Evolutionary conservation across 1,140 invertebrate species (phyloP).

Genomic region (Melitaea cinxia): DNA sequence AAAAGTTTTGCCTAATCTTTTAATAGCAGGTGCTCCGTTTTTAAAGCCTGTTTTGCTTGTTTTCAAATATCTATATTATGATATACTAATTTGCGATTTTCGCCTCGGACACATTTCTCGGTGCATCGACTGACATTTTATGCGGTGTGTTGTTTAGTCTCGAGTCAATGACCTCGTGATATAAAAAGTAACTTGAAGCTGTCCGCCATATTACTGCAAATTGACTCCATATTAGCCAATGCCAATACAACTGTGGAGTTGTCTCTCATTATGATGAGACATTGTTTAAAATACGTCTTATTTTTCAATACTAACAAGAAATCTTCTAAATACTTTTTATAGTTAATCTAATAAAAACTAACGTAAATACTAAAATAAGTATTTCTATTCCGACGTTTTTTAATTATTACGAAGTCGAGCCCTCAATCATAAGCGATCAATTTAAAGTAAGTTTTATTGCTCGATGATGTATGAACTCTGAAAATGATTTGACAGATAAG

Average conservation of each 20-base stretch:
- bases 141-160: constrained; percentile 57
- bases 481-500: constrained; percentile 20
- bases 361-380: constrained; percentile 6
- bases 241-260: constrained; percentile 33
- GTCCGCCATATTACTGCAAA: constrained; percentile 69
- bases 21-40: neutral
- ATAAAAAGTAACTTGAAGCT: constrained; percentile 73
- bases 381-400: constrained; percentile 5
- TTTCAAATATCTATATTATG: constrained; percentile 8
- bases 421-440: constrained; percentile 33
- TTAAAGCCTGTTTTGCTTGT: constrained; percentile 9
- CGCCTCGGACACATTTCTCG: constrained; percentile 45
- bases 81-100: constrained; percentile 7
- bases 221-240: constrained; percentile 66
- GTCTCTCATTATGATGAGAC: constrained; percentile 19
- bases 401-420: constrained; percentile 9
- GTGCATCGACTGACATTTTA: constrained; percentile 65
- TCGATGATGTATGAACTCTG: constrained; percentile 28
- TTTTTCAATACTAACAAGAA: constrained; percentile 5
- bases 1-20: neutral
- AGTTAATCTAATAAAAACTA: constrained; percentile 1
- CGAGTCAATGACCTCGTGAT: constrained; percentile 62
- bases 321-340: constrained; percentile 11
- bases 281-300: constrained; percentile 30
- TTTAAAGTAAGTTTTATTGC: constrained; percentile 31